Evolutionary conservation across 1,140 invertebrate species (phyloP).

Genomic region (Aphelenchoides fujianensis): DNA sequence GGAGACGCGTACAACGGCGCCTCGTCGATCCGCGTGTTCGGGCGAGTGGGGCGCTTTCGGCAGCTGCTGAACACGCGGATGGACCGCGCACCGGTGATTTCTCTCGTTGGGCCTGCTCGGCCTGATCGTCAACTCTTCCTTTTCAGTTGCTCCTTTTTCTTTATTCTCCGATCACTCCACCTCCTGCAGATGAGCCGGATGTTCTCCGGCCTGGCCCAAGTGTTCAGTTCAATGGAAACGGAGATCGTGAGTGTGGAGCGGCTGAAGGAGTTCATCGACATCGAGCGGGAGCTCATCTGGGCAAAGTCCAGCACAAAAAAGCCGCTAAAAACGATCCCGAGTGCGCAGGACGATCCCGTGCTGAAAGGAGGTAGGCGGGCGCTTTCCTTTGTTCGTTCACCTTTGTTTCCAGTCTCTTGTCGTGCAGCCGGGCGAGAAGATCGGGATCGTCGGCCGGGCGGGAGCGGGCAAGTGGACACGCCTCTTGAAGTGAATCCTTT

Average conservation of each 20-base stretch:
- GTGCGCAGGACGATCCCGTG: constrained; percentile 51
- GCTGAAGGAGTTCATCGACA: constrained; percentile 89
- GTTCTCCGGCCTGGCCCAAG: constrained; percentile 69
- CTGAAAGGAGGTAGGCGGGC: too few relatives aligned
- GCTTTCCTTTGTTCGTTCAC: constrained; percentile 68
- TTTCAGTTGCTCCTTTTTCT: constrained; percentile 5
- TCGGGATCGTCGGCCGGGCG: constrained; percentile 65
- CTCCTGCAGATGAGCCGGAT: neutral
- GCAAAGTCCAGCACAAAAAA: neutral
- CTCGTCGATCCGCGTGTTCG: constrained; percentile 35
- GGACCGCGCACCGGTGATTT: constrained; percentile 12
- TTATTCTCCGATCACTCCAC: neutral
- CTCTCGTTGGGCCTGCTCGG: constrained; percentile 49
- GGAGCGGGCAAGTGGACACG: too few relatives aligned
- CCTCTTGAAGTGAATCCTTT: too few relatives aligned
- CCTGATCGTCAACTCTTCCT: constrained; percentile 12
- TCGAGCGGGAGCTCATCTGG: neutral
- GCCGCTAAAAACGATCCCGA: constrained; percentile 45
- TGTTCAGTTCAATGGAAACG: constrained; percentile 32
- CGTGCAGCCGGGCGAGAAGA: constrained; percentile 75
- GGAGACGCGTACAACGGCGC: constrained; percentile 30
- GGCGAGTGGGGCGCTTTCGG: constrained; percentile 15
- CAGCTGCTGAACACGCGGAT: neutral
- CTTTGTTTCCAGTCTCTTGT: constrained; percentile 69
- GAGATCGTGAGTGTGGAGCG: constrained; percentile 93